Evolutionary conservation across 2,113 vertebrate genomes (phyloP).

Genomic region (Sapayoa aenigma): DNA sequence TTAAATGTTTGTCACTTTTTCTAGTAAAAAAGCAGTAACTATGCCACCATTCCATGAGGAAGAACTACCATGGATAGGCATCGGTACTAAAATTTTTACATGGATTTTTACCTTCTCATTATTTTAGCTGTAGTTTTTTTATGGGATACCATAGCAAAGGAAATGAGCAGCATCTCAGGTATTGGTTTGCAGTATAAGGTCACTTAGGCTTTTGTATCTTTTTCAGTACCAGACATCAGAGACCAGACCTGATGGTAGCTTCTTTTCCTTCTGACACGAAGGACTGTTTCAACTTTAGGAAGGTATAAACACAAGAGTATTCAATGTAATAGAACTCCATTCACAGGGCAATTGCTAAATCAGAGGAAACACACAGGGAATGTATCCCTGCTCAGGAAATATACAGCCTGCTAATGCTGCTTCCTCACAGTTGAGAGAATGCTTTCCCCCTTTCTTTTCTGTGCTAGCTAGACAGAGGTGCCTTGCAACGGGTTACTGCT

Average conservation of each 20-base stretch:
- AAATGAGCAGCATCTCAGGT: background rate
- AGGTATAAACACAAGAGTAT: background rate
- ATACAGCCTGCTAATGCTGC: background rate
- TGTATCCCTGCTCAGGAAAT: background rate
- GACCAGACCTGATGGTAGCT: background rate
- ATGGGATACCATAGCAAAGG: background rate
- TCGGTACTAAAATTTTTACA: background rate
- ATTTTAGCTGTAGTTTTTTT: background rate
- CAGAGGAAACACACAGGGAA: background rate
- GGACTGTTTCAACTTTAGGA: background rate
- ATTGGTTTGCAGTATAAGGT: background rate
- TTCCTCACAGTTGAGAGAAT: background rate
- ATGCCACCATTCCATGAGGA: background rate
- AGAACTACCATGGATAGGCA: background rate
- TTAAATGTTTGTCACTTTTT: background rate
- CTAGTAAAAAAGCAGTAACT: background rate
- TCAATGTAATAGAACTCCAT: fast-evolving
- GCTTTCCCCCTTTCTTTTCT: background rate
- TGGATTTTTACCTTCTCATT: background rate
- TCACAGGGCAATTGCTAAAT: background rate
- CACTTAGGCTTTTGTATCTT: background rate
- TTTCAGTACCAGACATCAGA: background rate
- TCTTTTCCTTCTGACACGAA: background rate
- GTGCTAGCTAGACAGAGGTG: background rate
- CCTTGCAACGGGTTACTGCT: background rate